Evolutionary conservation across 2,797 vertebrate species (phyloP), one percentile per base, ranked within the genome.

Genomic region (Megalops cyprinoides): DNA sequence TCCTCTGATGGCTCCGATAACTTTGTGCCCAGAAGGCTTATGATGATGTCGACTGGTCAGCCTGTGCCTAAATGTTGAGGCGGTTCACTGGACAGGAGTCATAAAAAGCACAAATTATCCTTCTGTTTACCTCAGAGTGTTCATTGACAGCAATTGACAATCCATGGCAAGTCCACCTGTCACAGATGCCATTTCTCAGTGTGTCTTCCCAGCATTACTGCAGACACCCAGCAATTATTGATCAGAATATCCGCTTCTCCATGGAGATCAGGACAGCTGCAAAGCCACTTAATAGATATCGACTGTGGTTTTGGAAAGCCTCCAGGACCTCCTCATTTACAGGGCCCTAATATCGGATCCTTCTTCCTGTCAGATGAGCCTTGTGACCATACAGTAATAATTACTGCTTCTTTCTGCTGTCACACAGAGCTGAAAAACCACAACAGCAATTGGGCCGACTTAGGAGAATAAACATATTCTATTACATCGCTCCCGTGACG

Each of bases 241-340:
- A 94, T 93, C 85, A 75, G 81, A 88, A 91, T 93, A 92, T 92
- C 88, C 86, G 88, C 91, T 89, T 90, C 91, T 90, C 89, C 89
- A 84, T 82, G 85, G 90, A 82, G 88, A 93, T 91, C 83, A 85
- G 81, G 86, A 78, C 86, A 89, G 88, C 87, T 92, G 87, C 86
- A 87, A 86, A 90, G 87, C 82, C 89, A 90, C 89, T 93, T 93
- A 91, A 92, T 88, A 90, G 82, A 82, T 85, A 92, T 94, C 65
- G 92, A 94, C 89, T 90, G 91, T 9, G 91, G 92, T 82, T 94
- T 90, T 84, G 82, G 86, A 91, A 79, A 71, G 44, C 37, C 82
- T 76, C 87, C 88, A 82, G 77, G 84, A 42, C 42, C 81, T 84
- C 81, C 76, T 91, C 87, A 89, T 91, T 89, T 90, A 90, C 87